A percentile compares a stretch with the other conserved stretches of the same genome.
These are phyloP conservation scores for Probosciger aterrimus DNA, from an alignment of 2,113 vertebrate genomes.

Conservation along the genomic window DNA sequence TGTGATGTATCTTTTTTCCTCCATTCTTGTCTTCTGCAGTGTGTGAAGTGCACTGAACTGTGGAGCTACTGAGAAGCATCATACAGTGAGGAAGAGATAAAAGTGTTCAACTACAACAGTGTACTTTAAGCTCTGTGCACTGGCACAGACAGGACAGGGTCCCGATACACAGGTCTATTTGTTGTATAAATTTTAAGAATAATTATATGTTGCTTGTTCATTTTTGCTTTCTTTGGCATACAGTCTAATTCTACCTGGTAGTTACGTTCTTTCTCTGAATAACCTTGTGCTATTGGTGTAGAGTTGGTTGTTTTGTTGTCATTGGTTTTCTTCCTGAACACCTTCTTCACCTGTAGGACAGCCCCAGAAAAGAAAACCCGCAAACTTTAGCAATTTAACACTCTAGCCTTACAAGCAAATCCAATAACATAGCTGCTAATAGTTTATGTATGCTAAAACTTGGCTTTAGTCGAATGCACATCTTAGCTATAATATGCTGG, in stretches of 20 bases:
- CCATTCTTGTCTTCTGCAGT: neutral
- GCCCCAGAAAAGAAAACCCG: neutral
- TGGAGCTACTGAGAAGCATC: constrained; percentile 23
- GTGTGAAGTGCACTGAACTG: constrained; percentile 32
- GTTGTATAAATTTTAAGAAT: neutral
- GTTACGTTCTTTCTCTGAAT: neutral
- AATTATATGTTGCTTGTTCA: neutral
- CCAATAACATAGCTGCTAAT: neutral
- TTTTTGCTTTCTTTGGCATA: neutral
- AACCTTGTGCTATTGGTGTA: neutral
- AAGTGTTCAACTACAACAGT: neutral
- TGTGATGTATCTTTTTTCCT: neutral
- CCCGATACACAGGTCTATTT: neutral
- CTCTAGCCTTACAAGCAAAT: neutral
- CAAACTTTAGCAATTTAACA: neutral
- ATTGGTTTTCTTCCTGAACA: neutral
- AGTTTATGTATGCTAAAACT: neutral
- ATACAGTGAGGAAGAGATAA: constrained; percentile 14
- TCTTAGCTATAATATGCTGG: neutral
- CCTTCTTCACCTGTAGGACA: neutral
- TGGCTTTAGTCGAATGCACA: neutral
- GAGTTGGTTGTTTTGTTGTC: neutral
- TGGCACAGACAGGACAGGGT: neutral
- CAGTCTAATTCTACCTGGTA: neutral
- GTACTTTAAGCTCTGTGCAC: neutral